These are phyloP conservation scores for Tenthredo notha DNA, from an alignment of 2,888 invertebrate genomes.

Conservation along the genomic window DNA sequence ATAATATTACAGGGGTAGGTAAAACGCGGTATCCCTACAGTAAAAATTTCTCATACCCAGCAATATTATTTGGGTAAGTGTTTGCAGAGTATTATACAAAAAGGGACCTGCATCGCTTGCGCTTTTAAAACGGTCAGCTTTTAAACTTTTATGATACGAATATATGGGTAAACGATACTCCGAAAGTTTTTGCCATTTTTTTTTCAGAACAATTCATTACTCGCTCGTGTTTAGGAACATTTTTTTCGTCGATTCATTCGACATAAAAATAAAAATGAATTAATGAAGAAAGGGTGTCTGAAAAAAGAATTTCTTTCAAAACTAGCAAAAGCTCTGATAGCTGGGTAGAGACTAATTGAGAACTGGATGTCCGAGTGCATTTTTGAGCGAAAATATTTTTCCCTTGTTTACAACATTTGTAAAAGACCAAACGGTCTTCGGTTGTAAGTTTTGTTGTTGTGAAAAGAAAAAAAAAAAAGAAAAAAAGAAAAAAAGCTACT, in stretches of 20 bases:
- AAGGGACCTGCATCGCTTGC: neutral
- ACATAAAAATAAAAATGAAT: neutral
- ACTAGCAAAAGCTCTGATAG: neutral
- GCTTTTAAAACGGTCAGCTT: conserved; percentile 6
- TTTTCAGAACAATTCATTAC: neutral
- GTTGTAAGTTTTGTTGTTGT: neutral
- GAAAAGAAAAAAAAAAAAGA: neutral
- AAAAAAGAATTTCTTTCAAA: neutral
- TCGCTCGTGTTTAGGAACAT: neutral
- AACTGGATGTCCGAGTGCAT: neutral
- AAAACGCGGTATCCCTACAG: neutral
- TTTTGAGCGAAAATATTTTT: neutral
- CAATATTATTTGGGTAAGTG: conserved; percentile 10
- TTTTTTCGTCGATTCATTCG: neutral
- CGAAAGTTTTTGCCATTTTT: neutral
- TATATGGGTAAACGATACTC: neutral
- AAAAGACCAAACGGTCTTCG: neutral
- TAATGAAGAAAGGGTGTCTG: neutral
- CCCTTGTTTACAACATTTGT: neutral
- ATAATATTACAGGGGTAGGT: neutral
- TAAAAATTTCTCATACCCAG: neutral
- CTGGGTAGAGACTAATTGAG: neutral
- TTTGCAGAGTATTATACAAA: neutral
- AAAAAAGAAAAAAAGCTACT: neutral
- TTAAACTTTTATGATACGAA: neutral